phyloP scores from a whole-genome alignment of 2,888 invertebrate genomes.

The Lycocerus yunnanus region DNA sequence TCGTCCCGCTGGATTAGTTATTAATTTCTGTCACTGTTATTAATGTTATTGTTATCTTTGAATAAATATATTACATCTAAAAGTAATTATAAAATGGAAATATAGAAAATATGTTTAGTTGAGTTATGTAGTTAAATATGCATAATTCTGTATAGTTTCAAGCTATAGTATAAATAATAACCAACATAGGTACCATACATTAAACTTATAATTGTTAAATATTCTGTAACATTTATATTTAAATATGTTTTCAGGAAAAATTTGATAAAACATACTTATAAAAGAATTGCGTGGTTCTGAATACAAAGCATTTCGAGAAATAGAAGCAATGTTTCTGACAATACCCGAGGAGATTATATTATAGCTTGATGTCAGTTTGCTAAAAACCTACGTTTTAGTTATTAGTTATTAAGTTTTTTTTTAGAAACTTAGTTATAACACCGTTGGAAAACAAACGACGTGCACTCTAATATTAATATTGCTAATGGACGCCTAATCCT shows the following conservation, averaged over 20 bases:
- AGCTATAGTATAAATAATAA: too few relatives aligned
- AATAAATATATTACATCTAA: too few relatives aligned
- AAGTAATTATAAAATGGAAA: too few relatives aligned
- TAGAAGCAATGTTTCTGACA: neutral
- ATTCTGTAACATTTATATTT: neutral
- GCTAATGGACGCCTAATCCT: conserved; percentile 33
- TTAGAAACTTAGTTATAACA: neutral
- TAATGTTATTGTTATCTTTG: too few relatives aligned
- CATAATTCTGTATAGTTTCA: too few relatives aligned
- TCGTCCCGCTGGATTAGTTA: too few relatives aligned
- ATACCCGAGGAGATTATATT: neutral
- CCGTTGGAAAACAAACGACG: conserved; percentile 19
- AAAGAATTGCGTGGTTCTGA: neutral
- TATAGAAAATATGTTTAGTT: too few relatives aligned
- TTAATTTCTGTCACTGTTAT: too few relatives aligned
- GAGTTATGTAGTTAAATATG: too few relatives aligned
- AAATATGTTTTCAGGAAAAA: neutral
- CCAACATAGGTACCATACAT: neutral
- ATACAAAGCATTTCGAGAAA: neutral
- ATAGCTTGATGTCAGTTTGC: neutral
- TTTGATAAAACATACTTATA: neutral
- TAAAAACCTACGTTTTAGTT: neutral
- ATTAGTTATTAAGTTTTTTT: neutral
- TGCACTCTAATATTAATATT: conserved; percentile 33
- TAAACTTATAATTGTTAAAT: neutral